A percentile compares a stretch with the other conserved stretches of the same genome.
These are phyloP conservation scores for Callipepla squamata DNA, from an alignment of 2,113 vertebrate species.

Conservation along the genomic window DNA sequence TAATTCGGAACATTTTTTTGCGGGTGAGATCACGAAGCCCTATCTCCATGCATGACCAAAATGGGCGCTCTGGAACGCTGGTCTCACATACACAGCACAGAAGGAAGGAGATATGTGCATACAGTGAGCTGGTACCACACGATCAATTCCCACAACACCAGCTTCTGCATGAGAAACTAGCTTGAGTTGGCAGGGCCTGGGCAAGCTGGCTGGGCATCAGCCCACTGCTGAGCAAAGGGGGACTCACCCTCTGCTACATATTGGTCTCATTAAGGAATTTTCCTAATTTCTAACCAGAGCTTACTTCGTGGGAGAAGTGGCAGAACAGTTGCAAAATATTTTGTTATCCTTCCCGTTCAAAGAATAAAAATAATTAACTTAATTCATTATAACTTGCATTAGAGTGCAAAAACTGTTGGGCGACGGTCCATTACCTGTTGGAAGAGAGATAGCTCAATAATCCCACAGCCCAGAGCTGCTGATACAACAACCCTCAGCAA, in stretches of 20 bases:
- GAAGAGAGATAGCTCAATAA: neutral
- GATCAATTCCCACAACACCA: neutral
- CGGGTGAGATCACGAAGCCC: neutral
- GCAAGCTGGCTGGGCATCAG: neutral
- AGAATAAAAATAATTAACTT: neutral
- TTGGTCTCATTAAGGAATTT: neutral
- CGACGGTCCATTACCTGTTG: too few species aligned
- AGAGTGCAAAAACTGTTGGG: neutral
- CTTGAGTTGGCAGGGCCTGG: neutral
- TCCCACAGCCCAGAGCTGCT: neutral
- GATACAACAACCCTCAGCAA: neutral
- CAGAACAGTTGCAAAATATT: neutral
- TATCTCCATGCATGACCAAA: neutral
- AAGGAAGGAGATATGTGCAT: accelerated
- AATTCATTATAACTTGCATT: neutral
- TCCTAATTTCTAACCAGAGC: neutral
- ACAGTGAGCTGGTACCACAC: neutral
- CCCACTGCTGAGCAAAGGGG: too few species aligned
- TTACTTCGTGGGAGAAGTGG: neutral
- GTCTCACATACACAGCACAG: neutral
- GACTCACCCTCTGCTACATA: neutral
- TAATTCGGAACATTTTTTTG: too few species aligned
- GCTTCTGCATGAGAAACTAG: neutral
- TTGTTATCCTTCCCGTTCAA: too few species aligned
- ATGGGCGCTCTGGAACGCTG: neutral